Percentiles rank a stretch among this genome's conserved stretches.
phyloP scores from a whole-genome alignment of 2,888 invertebrate genomes.

The Rhodophaea formosa region DNA sequence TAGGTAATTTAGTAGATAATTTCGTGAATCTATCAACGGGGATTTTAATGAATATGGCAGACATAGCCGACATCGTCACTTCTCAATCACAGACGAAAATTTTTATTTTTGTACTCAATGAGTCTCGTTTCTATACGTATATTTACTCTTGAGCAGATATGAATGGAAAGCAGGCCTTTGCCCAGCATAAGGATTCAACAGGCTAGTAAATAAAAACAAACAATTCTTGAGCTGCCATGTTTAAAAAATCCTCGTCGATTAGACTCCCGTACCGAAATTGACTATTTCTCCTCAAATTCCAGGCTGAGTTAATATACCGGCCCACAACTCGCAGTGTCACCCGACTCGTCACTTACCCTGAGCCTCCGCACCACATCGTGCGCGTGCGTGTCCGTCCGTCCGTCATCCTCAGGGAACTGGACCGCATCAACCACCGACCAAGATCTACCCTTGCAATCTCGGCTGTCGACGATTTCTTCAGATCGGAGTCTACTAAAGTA shows the following conservation, averaged over 20 bases:
- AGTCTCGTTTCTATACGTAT: no score
- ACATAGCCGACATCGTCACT: not conserved
- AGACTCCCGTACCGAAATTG: not conserved
- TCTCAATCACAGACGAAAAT: no score
- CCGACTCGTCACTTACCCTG: slow-evolving; percentile 83
- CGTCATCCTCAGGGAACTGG: slow-evolving; percentile 84
- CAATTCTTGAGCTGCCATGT: no score
- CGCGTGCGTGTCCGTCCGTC: slow-evolving; percentile 83
- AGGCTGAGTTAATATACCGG: slow-evolving; percentile 75
- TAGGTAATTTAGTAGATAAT: no score
- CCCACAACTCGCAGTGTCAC: slow-evolving; percentile 73
- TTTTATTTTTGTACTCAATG: no score
- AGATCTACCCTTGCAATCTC: slow-evolving; percentile 83
- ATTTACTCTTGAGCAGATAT: no score
- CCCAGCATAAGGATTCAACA: no score
- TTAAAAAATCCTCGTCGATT: no score
- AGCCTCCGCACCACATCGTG: slow-evolving; percentile 79
- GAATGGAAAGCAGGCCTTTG: no score
- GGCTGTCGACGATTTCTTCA: slow-evolving; percentile 88
- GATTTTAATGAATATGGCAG: not conserved
- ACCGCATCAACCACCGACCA: slow-evolving; percentile 84
- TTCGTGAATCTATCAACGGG: not conserved
- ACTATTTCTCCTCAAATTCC: slow-evolving; percentile 33
- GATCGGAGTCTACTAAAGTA: slow-evolving; percentile 88
- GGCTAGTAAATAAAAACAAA: no score